Evolutionary conservation across 2,113 vertebrate genomes (phyloP).

Genomic region (Rissa tridactyla): DNA sequence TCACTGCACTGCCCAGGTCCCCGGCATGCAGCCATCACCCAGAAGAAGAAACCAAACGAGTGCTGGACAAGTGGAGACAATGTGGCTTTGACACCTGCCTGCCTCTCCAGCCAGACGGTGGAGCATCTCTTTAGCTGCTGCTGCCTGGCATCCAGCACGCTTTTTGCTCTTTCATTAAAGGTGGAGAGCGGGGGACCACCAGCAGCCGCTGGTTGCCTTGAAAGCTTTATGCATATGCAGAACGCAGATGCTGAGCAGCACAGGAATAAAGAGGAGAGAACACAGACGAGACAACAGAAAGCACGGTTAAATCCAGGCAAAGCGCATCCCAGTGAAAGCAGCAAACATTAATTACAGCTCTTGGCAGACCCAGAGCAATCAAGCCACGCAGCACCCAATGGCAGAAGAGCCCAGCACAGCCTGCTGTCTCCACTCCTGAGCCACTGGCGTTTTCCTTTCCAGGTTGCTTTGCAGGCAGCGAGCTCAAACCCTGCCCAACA

Average conservation of each 20-base stretch:
- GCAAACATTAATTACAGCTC: background rate
- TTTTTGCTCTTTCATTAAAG: background rate
- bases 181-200: background rate
- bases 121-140: background rate
- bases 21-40: background rate
- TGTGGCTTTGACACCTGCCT: background rate
- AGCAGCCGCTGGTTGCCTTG: background rate
- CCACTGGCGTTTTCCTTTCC: background rate
- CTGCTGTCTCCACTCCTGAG: background rate
- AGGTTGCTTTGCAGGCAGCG: accelerated
- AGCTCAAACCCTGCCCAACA: accelerated
- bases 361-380: background rate
- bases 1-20: accelerated
- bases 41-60: background rate
- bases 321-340: background rate
- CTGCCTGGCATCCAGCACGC: background rate
- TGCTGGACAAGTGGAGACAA: background rate
- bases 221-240: background rate
- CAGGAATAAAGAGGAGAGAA: background rate
- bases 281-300: background rate
- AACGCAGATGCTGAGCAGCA: background rate
- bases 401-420: background rate
- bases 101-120: background rate
- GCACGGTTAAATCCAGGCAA: background rate
- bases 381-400: accelerated